These are phyloP conservation scores for Platycheirus albimanus DNA, from an alignment of 2,888 invertebrate genomes.

Conservation along the genomic window DNA sequence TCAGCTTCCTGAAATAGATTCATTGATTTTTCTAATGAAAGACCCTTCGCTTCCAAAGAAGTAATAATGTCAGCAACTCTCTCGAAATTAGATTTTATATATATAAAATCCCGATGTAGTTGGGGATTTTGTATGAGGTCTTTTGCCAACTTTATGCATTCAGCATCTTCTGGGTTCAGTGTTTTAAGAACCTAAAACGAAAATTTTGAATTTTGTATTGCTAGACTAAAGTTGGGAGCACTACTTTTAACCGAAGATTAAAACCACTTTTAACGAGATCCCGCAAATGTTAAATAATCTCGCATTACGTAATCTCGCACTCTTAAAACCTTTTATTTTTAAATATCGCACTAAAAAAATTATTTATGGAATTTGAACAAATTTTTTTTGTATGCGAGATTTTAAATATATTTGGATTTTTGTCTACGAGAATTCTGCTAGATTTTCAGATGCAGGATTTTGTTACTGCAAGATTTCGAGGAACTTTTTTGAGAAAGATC, in stretches of 20 bases:
- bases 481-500: background rate
- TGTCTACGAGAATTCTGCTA: background rate
- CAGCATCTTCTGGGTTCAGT: constrained; percentile 41
- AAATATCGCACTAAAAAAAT: background rate
- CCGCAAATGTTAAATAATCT: background rate
- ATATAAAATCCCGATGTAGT: constrained; percentile 29
- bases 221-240: constrained; percentile 72
- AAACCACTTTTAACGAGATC: constrained; percentile 39
- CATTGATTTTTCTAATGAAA: constrained; percentile 2
- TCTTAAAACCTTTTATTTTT: background rate
- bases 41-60: constrained; percentile 5
- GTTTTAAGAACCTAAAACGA: constrained; percentile 41
- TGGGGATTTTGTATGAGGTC: constrained; percentile 27
- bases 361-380: background rate
- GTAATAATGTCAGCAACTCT: constrained; percentile 31
- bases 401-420: background rate
- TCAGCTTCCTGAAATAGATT: constrained; percentile 21
- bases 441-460: background rate
- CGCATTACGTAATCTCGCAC: background rate
- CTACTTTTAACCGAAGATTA: constrained; percentile 11
- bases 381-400: constrained; percentile 1
- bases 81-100: constrained; percentile 29
- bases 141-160: constrained; percentile 40
- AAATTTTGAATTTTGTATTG: background rate
- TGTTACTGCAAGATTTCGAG: background rate